These are phyloP conservation scores for Dimorphilus gyrociliatus DNA, from an alignment of 2,888 invertebrate genomes.

Conservation along the genomic window DNA sequence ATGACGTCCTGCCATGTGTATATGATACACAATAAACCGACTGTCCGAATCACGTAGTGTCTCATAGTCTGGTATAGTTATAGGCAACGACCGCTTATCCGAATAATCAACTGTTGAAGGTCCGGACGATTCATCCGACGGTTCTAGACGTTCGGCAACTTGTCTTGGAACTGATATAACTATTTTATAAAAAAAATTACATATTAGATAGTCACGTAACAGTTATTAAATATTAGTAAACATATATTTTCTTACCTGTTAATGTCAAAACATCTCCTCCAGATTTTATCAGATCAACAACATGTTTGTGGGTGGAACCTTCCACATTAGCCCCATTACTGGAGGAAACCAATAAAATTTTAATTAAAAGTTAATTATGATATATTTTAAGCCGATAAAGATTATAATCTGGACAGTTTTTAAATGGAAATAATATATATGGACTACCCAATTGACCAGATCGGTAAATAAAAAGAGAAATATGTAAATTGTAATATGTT, in stretches of 20 bases:
- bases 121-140: constrained; percentile 55
- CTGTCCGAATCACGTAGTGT: constrained; percentile 49
- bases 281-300: constrained; percentile 95
- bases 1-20: constrained; percentile 96
- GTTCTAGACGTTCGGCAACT: constrained; percentile 30
- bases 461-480: too few species aligned
- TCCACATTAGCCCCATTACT: constrained; percentile 95
- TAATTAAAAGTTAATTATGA: too few species aligned
- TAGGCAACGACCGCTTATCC: constrained; percentile 66
- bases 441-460: too few species aligned
- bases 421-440: too few species aligned
- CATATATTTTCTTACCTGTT: constrained; percentile 45
- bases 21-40: constrained; percentile 83
- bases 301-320: constrained; percentile 98
- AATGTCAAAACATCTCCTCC: constrained; percentile 90
- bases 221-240: not conserved
- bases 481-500: too few species aligned
- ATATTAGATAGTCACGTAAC: not conserved
- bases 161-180: constrained; percentile 35
- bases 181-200: constrained; percentile 9
- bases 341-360: constrained; percentile 35
- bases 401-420: too few species aligned
- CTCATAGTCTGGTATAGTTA: constrained; percentile 80
- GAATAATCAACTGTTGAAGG: constrained; percentile 51
- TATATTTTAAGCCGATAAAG: too few species aligned